Percentiles rank a stretch among this genome's conserved stretches.
These are phyloP conservation scores for Phania funesta DNA, from an alignment of 2,888 invertebrate genomes.

Conservation along the genomic window DNA sequence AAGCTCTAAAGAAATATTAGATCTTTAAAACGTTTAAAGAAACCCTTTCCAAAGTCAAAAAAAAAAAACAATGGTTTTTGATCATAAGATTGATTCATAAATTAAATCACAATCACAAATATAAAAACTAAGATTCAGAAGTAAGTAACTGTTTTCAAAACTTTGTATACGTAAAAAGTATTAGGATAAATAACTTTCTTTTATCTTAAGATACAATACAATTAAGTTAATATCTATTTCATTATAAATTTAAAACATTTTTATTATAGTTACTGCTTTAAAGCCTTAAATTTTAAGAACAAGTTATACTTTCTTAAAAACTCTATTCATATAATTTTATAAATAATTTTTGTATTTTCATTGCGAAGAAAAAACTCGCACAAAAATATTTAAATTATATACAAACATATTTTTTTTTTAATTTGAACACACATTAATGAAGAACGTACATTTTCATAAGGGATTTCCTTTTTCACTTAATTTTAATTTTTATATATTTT, in stretches of 20 bases:
- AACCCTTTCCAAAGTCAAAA: no score
- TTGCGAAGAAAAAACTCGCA: constrained; percentile 40
- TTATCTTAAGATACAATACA: neutral
- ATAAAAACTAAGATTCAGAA: neutral
- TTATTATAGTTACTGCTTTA: no score
- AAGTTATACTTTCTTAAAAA: constrained; percentile 61
- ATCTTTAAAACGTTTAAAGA: no score
- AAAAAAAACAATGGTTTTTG: no score
- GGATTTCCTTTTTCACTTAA: neutral
- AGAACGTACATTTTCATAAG: constrained; percentile 43
- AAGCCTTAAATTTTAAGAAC: constrained; percentile 61
- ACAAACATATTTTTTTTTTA: constrained; percentile 31
- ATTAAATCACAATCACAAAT: neutral
- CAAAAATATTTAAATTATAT: constrained; percentile 41
- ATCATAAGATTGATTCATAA: no score
- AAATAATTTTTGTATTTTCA: constrained; percentile 44
- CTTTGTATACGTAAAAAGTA: neutral
- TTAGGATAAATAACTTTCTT: neutral
- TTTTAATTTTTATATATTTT: neutral
- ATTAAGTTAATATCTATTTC: neutral
- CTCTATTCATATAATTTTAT: constrained; percentile 5
- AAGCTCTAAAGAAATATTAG: no score
- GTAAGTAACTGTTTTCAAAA: no score
- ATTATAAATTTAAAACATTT: neutral
- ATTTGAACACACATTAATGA: constrained; percentile 61